Conservation (phyloP, 2,797 vertebrate genomes). For the Paguma larvata region DNA sequence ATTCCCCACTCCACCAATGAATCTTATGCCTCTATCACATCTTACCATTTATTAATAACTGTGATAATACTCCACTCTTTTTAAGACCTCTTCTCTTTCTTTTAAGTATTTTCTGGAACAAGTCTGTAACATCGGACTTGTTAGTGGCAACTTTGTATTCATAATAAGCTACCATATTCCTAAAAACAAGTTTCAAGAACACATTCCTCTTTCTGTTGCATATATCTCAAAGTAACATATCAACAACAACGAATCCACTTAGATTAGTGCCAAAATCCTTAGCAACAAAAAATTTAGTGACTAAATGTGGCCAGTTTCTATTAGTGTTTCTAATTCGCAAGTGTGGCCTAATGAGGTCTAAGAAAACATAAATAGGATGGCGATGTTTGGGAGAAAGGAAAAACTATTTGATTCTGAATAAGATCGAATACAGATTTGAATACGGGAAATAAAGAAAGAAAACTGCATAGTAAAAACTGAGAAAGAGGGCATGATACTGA, state of each 20-base stretch:
- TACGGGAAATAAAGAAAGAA: slow-evolving; percentile 9
- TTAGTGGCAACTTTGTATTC: neutral
- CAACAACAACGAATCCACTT: slow-evolving; percentile 4
- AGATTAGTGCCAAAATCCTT: slow-evolving; percentile 19
- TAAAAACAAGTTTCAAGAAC: slow-evolving; percentile 52
- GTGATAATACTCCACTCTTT: neutral
- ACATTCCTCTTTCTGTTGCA: neutral
- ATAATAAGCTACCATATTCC: neutral
- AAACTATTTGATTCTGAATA: neutral
- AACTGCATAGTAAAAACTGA: neutral
- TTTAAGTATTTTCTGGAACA: slow-evolving; percentile 20
- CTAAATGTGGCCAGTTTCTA: neutral
- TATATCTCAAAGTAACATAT: slow-evolving; percentile 34
- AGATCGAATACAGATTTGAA: neutral
- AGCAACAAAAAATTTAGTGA: slow-evolving; percentile 14
- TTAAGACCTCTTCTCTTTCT: neutral
- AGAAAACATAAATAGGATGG: slow-evolving; percentile 16
- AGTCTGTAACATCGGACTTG: neutral
- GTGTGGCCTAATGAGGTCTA: neutral
- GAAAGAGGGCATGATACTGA: neutral
- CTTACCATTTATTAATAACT: slow-evolving; percentile 58
- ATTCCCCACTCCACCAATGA: neutral
- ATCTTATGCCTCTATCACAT: slow-evolving; percentile 22
- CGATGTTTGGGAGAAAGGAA: slow-evolving; percentile 38
- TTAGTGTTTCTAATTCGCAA: slow-evolving; percentile 27